These are phyloP conservation scores for Hoplodrina blanda DNA, from an alignment of 2,888 invertebrate genomes.

Conservation along the genomic window DNA sequence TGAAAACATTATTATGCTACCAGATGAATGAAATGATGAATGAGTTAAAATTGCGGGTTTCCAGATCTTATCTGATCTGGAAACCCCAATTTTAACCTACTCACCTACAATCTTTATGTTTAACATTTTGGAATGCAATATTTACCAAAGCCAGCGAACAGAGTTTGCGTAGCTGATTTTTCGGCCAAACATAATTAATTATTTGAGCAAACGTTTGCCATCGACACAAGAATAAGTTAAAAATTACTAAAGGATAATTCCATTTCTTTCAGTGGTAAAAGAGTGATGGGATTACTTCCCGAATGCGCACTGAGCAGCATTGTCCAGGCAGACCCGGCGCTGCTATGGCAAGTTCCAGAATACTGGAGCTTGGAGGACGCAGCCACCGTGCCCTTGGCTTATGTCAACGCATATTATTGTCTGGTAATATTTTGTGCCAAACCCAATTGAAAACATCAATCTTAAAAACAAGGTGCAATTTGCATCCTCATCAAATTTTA, in stretches of 20 bases:
- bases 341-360: constrained; percentile 92
- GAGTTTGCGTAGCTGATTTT: background rate
- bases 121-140: too few species aligned
- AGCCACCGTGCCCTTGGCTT: constrained; percentile 94
- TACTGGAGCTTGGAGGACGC: constrained; percentile 93
- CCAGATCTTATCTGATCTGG: too few species aligned
- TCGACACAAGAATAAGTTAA: background rate
- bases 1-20: too few species aligned
- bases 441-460: background rate
- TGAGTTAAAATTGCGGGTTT: too few species aligned
- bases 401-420: constrained; percentile 73
- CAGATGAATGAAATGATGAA: too few species aligned
- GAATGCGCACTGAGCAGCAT: constrained; percentile 89
- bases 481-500: too few species aligned
- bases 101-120: too few species aligned
- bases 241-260: background rate
- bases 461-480: too few species aligned
- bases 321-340: constrained; percentile 86
- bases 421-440: constrained; percentile 65
- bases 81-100: too few species aligned
- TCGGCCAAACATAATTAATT: background rate
- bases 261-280: constrained; percentile 80
- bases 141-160: background rate
- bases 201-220: background rate
- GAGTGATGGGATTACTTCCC: constrained; percentile 92